Percentiles rank a stretch among this genome's conserved stretches.
Evolutionary conservation across 2,888 invertebrate species (phyloP).

Genomic region (Dorcus parallelipipedus): DNA sequence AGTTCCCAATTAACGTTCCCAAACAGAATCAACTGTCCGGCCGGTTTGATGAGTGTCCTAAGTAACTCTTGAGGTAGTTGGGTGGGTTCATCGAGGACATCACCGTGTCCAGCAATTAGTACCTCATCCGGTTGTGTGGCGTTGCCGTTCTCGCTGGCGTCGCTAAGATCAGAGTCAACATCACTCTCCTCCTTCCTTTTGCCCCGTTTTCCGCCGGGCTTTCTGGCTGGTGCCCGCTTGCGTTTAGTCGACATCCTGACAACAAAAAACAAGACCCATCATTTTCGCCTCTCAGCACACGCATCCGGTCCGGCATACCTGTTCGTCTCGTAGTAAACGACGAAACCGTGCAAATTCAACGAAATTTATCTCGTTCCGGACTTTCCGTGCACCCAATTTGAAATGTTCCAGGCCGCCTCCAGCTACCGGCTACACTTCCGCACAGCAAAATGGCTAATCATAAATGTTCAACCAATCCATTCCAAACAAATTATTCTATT

Average conservation of each 20-base stretch:
- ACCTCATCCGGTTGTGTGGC: slow-evolving; percentile 53
- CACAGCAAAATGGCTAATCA: slow-evolving; percentile 40
- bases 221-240: slow-evolving; percentile 44
- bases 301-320: too few relatives aligned
- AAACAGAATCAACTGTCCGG: slow-evolving; percentile 74
- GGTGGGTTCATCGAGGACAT: slow-evolving; percentile 56
- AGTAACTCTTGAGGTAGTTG: slow-evolving; percentile 67
- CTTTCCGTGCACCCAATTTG: too few relatives aligned
- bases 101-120: slow-evolving; percentile 52
- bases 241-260: slow-evolving; percentile 41
- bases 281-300: too few relatives aligned
- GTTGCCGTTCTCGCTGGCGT: slow-evolving; percentile 43
- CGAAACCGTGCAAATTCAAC: too few relatives aligned
- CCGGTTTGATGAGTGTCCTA: slow-evolving; percentile 61
- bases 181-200: slow-evolving; percentile 48
- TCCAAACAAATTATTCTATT: slow-evolving; percentile 36
- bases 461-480: slow-evolving; percentile 29
- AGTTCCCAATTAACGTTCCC: slow-evolving; percentile 91
- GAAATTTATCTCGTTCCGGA: too few relatives aligned
- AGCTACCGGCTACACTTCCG: slow-evolving; percentile 13
- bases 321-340: too few relatives aligned
- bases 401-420: not conserved
- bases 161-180: slow-evolving; percentile 47
- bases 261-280: not conserved
- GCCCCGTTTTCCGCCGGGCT: slow-evolving; percentile 38